A percentile compares a stretch with the other conserved stretches of the same genome.
Conservation (phyloP, 2,797 vertebrate genomes). For the Sebastes taczanowskii region DNA sequence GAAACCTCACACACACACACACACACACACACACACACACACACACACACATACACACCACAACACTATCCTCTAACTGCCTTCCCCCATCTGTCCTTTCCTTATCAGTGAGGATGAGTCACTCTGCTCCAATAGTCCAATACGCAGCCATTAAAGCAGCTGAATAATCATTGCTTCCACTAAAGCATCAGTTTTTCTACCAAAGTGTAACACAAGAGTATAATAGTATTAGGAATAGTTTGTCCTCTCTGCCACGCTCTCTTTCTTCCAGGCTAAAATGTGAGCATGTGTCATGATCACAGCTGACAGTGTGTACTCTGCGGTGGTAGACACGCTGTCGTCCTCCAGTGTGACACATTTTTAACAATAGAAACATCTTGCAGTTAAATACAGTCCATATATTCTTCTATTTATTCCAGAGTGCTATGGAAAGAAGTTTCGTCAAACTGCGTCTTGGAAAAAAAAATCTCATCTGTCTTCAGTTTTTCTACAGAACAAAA, state of each 20-base stretch:
- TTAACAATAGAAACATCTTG: constrained; percentile 20
- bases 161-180: constrained; percentile 35
- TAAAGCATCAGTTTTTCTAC: neutral
- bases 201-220: neutral
- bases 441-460: neutral
- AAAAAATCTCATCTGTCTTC: neutral
- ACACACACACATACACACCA: neutral
- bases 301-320: constrained; percentile 46
- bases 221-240: neutral
- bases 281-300: constrained; percentile 21
- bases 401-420: neutral
- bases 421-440: neutral
- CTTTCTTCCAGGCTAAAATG: constrained; percentile 4
- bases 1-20: neutral
- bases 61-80: constrained; percentile 12
- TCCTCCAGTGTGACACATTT: constrained; percentile 32
- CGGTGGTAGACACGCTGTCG: too few species aligned
- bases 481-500: constrained; percentile 5
- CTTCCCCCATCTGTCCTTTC: constrained; percentile 37
- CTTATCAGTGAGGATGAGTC: constrained; percentile 45
- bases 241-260: constrained; percentile 22
- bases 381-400: neutral
- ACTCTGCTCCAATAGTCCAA: constrained; percentile 25
- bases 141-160: constrained; percentile 25
- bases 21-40: neutral